phyloP scores from a whole-genome alignment of 2,797 vertebrate species.

The Melanogrammus aeglefinus region DNA sequence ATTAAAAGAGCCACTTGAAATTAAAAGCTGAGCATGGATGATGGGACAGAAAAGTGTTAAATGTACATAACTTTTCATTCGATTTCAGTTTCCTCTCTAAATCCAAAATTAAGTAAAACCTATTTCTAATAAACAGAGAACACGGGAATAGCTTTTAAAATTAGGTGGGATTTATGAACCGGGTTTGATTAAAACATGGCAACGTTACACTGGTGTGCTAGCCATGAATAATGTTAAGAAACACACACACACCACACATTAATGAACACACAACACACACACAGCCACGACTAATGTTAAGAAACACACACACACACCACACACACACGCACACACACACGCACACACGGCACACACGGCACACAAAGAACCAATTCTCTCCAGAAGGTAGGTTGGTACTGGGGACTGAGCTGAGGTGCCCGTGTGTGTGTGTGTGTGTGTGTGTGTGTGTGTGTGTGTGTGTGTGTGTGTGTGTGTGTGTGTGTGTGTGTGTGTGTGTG shows the following conservation, averaged over 20 bases:
- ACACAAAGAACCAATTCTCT: slow-evolving; percentile 55
- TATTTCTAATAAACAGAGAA: not conserved
- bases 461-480: slow-evolving; percentile 28
- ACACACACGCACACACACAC: no score
- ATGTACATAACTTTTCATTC: not conserved
- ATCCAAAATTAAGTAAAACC: no score
- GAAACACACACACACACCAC: no score
- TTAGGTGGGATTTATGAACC: not conserved
- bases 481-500: slow-evolving; percentile 20
- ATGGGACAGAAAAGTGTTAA: no score
- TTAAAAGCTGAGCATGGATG: not conserved
- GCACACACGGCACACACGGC: no score
- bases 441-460: slow-evolving; percentile 15
- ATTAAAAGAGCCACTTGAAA: not conserved
- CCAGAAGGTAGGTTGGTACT: slow-evolving; percentile 36
- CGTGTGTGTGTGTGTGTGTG: not conserved
- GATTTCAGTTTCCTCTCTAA: not conserved
- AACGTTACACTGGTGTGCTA: not conserved
- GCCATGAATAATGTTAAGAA: not conserved
- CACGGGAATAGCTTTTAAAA: not conserved
- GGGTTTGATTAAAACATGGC: not conserved
- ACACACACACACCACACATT: no score
- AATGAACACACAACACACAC: no score
- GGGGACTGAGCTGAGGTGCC: slow-evolving; percentile 51
- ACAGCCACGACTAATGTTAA: no score